Evolutionary conservation across 2,888 invertebrate genomes (phyloP), one percentile per base, ranked within the genome.

Genomic region (Epicampocera succincta): DNA sequence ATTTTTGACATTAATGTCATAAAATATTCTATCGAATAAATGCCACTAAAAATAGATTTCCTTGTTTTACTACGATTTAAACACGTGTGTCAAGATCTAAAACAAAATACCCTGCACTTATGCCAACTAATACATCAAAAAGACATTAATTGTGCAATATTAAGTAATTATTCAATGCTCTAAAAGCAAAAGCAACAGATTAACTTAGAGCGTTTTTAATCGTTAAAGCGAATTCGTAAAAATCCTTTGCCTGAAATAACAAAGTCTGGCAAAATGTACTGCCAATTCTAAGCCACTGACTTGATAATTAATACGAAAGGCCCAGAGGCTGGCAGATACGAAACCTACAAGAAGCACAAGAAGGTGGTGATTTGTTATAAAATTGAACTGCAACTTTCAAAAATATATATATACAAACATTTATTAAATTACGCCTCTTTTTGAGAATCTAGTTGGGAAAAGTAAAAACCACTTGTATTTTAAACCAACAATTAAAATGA

Each of bases 401-500:
- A 65, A 42, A 40, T 13, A 11, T n/a, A 17, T 13, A n/a, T 25
- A 50, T 56, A 33, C 19, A 21, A 42, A 25, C 21, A 65, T 33
- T 33, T 33, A 46, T 21, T 58, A 78, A 72, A 78, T 12, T 44
- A 78, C 78, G 78, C 78, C 78, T 78, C 65, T 52, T 78, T 65
- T 63, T 58, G 50, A 44, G 50, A 48, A 56, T 4, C 12, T 38
- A 50, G 29, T 65, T 29, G 19, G 48, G 40, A 46, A 58, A 44
- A 50, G 25, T 11, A 29, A 68, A 61, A 60, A 46, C 50, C 68
- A 76, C 72, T 82, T 68, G 72, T 58, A 83, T 74, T 75, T 84
- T 81, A 83, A 86, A 85, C 85, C 84, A 85, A 86, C 87, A 89
- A 89, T 89, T 89, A 89, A 88, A 89, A 86, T 85, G 86, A 88